These are phyloP conservation scores for Lepidurus couesii DNA, from an alignment of 1,140 invertebrate species.

Conservation along the genomic window DNA sequence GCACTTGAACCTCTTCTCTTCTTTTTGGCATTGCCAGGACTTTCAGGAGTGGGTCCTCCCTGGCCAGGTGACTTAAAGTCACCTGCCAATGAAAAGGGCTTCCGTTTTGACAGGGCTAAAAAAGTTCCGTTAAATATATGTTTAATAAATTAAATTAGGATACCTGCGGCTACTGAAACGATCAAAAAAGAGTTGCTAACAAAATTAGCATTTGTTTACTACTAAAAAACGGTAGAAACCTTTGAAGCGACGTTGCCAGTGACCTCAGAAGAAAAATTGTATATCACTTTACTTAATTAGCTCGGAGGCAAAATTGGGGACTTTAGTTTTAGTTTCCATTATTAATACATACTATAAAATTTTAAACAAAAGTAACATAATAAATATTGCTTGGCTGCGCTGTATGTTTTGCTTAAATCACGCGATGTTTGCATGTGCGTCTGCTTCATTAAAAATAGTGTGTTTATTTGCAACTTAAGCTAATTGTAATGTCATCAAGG, in stretches of 20 bases:
- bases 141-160: background rate
- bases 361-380: background rate
- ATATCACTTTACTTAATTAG: too few species aligned
- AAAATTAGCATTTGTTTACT: background rate
- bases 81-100: conserved; percentile 44
- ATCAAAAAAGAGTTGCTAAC: background rate
- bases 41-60: conserved; percentile 44
- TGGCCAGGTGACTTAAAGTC: conserved; percentile 51
- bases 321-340: too few species aligned
- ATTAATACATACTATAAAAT: background rate
- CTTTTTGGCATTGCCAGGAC: conserved; percentile 54
- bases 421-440: background rate
- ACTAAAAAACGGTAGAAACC: background rate
- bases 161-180: conserved; percentile 12
- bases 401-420: background rate
- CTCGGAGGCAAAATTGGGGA: too few species aligned
- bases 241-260: background rate
- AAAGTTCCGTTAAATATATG: background rate
- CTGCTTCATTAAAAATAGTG: background rate
- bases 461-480: background rate
- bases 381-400: background rate
- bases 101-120: conserved; percentile 34
- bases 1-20: conserved; percentile 50
- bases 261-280: background rate
- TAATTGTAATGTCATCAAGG: background rate